These are phyloP conservation scores for Pinctada fucata DNA, from an alignment of 2,888 invertebrate genomes.

Conservation along the genomic window DNA sequence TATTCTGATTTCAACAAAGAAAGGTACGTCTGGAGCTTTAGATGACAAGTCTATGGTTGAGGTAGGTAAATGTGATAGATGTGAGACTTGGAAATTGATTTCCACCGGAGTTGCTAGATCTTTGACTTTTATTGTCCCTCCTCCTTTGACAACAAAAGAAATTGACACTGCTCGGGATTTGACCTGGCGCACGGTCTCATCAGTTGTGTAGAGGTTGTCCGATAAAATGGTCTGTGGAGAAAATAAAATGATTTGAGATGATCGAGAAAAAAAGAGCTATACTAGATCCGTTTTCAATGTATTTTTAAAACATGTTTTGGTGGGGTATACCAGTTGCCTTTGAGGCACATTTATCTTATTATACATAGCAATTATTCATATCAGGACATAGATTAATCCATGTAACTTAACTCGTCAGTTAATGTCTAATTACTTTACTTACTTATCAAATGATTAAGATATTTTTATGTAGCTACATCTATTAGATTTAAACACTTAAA, in stretches of 20 bases:
- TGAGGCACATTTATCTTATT: no score
- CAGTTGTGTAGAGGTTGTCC: constrained; percentile 33
- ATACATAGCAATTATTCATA: no score
- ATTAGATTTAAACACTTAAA: not conserved
- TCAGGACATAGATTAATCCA: no score
- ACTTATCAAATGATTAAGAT: no score
- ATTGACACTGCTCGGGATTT: constrained; percentile 27
- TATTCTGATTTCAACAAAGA: constrained; percentile 29
- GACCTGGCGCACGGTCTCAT: constrained; percentile 1
- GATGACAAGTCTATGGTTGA: constrained; percentile 18
- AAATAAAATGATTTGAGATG: constrained; percentile 25
- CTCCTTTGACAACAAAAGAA: constrained; percentile 24
- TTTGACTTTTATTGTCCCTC: constrained; percentile 14
- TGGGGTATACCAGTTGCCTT: no score
- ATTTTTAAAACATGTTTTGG: no score
- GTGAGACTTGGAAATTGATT: constrained; percentile 12
- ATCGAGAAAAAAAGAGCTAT: not conserved
- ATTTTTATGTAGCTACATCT: no score
- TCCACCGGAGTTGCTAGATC: constrained; percentile 19
- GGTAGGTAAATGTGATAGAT: constrained; percentile 1
- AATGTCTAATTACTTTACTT: no score
- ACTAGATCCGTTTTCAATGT: not conserved
- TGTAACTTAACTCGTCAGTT: no score
- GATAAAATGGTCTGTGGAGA: not conserved
- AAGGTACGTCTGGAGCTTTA: constrained; percentile 22